phyloP scores from a whole-genome alignment of 1,140 invertebrate species.

The Mercenaria mercenaria region DNA sequence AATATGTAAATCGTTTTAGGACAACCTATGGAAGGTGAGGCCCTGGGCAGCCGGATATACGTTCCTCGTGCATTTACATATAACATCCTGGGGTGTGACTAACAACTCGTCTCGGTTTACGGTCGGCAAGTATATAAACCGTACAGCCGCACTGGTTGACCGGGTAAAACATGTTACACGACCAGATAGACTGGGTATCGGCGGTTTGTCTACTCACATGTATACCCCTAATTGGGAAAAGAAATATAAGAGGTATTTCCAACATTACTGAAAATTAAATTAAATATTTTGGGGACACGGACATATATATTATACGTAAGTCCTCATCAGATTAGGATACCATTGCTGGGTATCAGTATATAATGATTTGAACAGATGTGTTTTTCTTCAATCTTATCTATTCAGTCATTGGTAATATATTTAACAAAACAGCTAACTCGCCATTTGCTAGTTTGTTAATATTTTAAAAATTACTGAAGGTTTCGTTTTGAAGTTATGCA shows the following conservation, averaged over 20 bases:
- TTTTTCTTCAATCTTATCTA: too few relatives aligned
- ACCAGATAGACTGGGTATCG: neutral
- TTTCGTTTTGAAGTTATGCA: too few relatives aligned
- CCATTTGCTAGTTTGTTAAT: too few relatives aligned
- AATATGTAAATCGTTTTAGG: too few relatives aligned
- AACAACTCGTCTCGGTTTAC: slow-evolving; percentile 37
- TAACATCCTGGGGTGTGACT: slow-evolving; percentile 51
- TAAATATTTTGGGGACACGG: neutral
- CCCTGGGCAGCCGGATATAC: slow-evolving; percentile 41
- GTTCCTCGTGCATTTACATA: slow-evolving; percentile 32
- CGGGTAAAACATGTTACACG: slow-evolving; percentile 28
- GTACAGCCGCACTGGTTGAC: slow-evolving; percentile 13
- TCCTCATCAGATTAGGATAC: neutral
- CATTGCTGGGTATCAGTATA: neutral
- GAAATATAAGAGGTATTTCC: slow-evolving; percentile 43
- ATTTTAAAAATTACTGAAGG: too few relatives aligned
- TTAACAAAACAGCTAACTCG: too few relatives aligned
- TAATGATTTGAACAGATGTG: too few relatives aligned
- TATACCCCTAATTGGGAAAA: slow-evolving; percentile 8
- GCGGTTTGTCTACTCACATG: slow-evolving; percentile 17
- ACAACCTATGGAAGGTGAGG: slow-evolving; percentile 25
- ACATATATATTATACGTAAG: neutral
- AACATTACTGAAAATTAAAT: too few relatives aligned
- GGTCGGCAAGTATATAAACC: slow-evolving; percentile 18
- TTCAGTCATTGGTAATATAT: too few relatives aligned